phyloP scores from a whole-genome alignment of 2,797 vertebrate genomes.

The Craterocephalus amniculus region DNA sequence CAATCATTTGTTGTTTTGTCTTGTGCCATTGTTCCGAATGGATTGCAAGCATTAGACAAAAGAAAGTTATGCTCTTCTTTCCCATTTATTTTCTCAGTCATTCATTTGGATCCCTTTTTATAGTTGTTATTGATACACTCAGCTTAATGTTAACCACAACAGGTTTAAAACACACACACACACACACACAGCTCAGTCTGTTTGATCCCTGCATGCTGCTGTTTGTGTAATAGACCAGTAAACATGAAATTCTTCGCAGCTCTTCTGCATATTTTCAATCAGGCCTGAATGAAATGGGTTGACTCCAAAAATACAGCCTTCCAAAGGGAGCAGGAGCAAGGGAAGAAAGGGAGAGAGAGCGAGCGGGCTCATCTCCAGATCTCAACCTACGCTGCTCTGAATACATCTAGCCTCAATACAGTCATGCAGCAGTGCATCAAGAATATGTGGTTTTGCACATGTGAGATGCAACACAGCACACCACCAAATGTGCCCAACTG shows the following conservation, averaged over 20 bases:
- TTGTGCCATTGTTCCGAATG: background rate
- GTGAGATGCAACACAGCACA: conserved; percentile 27
- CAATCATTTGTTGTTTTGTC: background rate
- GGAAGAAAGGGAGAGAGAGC: conserved; percentile 21
- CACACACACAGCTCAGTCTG: conserved; percentile 1
- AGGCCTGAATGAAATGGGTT: conserved; percentile 71
- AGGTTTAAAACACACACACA: background rate
- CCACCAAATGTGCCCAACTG: background rate
- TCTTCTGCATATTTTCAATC: conserved; percentile 67
- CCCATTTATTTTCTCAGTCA: background rate
- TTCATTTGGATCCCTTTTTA: background rate
- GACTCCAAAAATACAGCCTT: conserved; percentile 77
- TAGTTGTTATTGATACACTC: background rate
- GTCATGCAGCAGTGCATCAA: conserved; percentile 23
- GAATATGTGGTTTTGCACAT: conserved; percentile 17
- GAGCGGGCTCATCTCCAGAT: conserved; percentile 51
- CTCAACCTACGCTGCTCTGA: conserved; percentile 59
- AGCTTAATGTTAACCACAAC: background rate
- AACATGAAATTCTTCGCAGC: conserved; percentile 54
- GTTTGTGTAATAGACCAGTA: conserved; percentile 46
- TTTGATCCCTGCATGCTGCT: conserved; percentile 22
- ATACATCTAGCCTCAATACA: conserved; percentile 51
- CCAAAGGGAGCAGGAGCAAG: conserved; percentile 40
- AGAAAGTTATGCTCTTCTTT: conserved; percentile 1
- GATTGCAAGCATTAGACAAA: background rate